These are phyloP conservation scores for Plemyria rubiginata DNA, from an alignment of 2,888 invertebrate genomes.

Conservation along the genomic window DNA sequence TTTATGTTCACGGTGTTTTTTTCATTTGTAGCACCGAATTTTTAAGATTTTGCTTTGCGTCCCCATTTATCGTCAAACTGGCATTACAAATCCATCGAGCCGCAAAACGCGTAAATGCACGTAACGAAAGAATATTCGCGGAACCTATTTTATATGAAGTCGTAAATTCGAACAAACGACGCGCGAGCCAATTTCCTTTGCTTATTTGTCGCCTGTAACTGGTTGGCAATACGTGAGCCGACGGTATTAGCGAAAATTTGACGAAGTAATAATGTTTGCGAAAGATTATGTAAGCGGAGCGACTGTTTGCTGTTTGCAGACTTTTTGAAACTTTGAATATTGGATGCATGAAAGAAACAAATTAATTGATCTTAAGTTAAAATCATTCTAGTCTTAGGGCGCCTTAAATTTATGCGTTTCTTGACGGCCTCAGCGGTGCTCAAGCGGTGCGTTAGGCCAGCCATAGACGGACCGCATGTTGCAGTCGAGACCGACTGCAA, in stretches of 20 bases:
- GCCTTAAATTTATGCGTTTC: too few species aligned
- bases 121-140: slow-evolving; percentile 53
- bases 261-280: background rate
- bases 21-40: background rate
- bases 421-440: too few species aligned
- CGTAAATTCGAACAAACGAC: slow-evolving; percentile 70
- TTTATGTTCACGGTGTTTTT: too few species aligned
- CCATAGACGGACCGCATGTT: too few species aligned
- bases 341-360: too few species aligned
- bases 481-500: too few species aligned
- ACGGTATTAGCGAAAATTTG: slow-evolving; percentile 18
- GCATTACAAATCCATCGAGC: slow-evolving; percentile 49
- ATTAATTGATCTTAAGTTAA: too few species aligned
- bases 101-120: slow-evolving; percentile 43
- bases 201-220: slow-evolving; percentile 35
- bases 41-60: background rate
- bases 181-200: slow-evolving; percentile 38
- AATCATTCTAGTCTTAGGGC: too few species aligned
- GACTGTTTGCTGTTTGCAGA: background rate
- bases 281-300: slow-evolving; percentile 13
- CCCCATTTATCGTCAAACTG: slow-evolving; percentile 15
- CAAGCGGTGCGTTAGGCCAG: too few species aligned
- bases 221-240: slow-evolving; percentile 30
- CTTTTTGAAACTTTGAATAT: too few species aligned
- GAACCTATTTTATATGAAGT: slow-evolving; percentile 71